These are phyloP conservation scores for Darevskia mixta DNA, from an alignment of 2,797 vertebrate genomes.

Conservation along the genomic window DNA sequence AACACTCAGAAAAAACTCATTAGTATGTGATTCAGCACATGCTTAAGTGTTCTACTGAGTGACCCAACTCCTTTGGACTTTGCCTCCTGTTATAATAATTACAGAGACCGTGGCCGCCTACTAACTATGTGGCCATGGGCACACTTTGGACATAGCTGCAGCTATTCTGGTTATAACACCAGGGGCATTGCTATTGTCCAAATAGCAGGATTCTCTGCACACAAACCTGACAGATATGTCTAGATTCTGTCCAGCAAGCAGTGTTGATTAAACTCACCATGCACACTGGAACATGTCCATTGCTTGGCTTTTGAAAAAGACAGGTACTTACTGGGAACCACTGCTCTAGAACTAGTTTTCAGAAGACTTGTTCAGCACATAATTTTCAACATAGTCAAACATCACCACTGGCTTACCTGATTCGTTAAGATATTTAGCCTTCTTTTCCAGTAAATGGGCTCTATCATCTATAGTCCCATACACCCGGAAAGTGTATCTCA, in stretches of 20 bases:
- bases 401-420: conserved; percentile 76
- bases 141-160: no score
- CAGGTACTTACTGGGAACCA: no score
- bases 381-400: background rate
- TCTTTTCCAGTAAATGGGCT: conserved; percentile 78
- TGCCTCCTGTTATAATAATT: background rate
- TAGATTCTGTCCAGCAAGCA: background rate
- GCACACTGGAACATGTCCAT: no score
- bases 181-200: background rate
- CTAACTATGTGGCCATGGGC: background rate
- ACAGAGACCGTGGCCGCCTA: background rate
- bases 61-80: no score
- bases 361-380: conserved; percentile 31
- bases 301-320: no score
- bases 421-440: conserved; percentile 84
- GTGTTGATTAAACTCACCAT: background rate
- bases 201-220: background rate
- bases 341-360: background rate
- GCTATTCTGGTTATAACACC: background rate
- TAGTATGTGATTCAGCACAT: no score
- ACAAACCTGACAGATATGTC: background rate
- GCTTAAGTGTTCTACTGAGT: background rate
- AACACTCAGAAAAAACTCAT: no score
- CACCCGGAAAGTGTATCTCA: conserved; percentile 84
- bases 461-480: conserved; percentile 78